Conservation (phyloP, 2,888 invertebrate genomes). For the Drosophila anomelani region DNA sequence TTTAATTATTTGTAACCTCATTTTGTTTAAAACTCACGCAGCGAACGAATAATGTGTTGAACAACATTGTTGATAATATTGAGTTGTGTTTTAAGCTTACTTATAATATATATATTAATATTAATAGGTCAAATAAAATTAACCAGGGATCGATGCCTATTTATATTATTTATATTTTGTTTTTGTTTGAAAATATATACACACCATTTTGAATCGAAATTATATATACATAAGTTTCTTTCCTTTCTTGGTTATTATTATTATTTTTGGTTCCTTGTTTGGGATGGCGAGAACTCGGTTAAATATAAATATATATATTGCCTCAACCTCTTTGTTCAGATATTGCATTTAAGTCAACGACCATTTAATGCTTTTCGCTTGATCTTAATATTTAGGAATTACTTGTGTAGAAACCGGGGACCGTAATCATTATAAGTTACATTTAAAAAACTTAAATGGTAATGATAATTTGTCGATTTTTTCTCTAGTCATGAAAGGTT, state of each 20-base stretch:
- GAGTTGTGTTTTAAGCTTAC: conserved; percentile 61
- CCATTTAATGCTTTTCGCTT: conserved; percentile 52
- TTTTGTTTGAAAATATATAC: conserved; percentile 17
- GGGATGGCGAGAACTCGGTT: conserved; percentile 1
- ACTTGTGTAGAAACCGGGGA: conserved; percentile 12
- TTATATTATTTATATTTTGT: conserved; percentile 6
- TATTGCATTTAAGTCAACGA: conserved; percentile 36
- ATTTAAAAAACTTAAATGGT: too few species aligned
- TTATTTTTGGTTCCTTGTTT: neutral
- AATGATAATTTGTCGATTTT: too few species aligned
- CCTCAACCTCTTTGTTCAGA: conserved; percentile 26
- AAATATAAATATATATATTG: conserved; percentile 15
- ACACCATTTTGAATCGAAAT: neutral
- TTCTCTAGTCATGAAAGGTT: too few species aligned
- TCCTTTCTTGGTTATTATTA: neutral
- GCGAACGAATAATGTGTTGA: conserved; percentile 11
- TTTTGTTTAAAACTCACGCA: conserved; percentile 8
- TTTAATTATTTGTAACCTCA: conserved; percentile 16
- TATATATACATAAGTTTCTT: neutral
- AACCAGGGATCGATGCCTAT: conserved; percentile 19
- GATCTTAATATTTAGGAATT: conserved; percentile 34
- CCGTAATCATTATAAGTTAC: too few species aligned
- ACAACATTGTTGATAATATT: conserved; percentile 57
- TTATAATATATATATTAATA: conserved; percentile 12
- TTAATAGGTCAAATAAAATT: conserved; percentile 13